These are phyloP conservation scores for Caenorhabditis sp. DNA, from an alignment of 2,888 invertebrate genomes.

Conservation along the genomic window DNA sequence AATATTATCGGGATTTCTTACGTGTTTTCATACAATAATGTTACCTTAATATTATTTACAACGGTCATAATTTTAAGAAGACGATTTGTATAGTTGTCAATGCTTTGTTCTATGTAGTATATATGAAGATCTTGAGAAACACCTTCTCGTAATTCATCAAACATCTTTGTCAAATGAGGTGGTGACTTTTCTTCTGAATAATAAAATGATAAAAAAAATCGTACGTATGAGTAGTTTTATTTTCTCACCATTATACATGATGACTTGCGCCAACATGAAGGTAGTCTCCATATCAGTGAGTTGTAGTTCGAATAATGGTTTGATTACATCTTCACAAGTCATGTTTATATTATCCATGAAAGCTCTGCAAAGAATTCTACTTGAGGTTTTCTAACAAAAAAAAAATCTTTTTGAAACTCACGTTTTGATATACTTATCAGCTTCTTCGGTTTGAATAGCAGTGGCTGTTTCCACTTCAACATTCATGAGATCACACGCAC, in stretches of 20 bases:
- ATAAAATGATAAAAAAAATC: constrained; percentile 20
- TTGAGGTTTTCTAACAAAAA: not conserved
- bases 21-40: not conserved
- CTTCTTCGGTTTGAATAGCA: constrained; percentile 15
- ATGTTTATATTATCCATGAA: constrained; percentile 12
- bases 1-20: not conserved
- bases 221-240: constrained; percentile 22
- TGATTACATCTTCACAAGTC: constrained; percentile 17
- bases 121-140: constrained; percentile 10
- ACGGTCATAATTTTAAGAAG: constrained; percentile 16
- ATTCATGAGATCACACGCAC: constrained; percentile 17
- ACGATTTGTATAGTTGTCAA: constrained; percentile 20
- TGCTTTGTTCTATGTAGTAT: not conserved
- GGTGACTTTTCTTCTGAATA: constrained; percentile 17
- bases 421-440: constrained; percentile 20
- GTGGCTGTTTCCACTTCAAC: constrained; percentile 16
- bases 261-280: constrained; percentile 17
- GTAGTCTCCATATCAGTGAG: constrained; percentile 29
- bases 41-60: constrained; percentile 19
- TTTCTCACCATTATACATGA: constrained; percentile 22
- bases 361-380: constrained; percentile 9
- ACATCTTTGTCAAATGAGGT: constrained; percentile 7
- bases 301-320: constrained; percentile 21
- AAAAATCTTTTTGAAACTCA: constrained; percentile 4
- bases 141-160: constrained; percentile 24